Evolutionary conservation across 2,888 invertebrate species (phyloP).

Genomic region (Cylindroiulus punctatus): DNA sequence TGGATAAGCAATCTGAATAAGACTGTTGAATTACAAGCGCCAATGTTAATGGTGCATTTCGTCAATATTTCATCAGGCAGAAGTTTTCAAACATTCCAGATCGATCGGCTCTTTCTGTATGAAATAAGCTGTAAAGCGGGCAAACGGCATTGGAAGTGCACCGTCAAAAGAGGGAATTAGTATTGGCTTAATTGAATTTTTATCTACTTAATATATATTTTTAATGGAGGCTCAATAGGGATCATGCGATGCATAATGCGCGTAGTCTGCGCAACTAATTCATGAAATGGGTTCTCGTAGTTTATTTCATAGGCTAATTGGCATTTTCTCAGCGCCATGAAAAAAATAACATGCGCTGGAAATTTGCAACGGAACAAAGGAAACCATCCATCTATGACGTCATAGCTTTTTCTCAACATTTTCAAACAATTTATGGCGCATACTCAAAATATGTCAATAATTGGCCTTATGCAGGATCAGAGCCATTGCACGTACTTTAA

Average conservation of each 20-base stretch:
- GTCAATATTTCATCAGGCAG: too few species aligned
- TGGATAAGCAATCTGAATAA: too few species aligned
- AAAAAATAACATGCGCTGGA: not conserved
- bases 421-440: not conserved
- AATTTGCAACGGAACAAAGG: not conserved
- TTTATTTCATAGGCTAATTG: not conserved
- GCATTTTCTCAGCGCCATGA: not conserved
- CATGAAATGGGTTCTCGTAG: not conserved
- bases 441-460: not conserved
- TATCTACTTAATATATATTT: not conserved
- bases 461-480: not conserved
- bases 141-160: not conserved
- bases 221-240: constrained; percentile 18
- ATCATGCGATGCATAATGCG: not conserved
- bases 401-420: not conserved
- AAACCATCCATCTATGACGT: not conserved
- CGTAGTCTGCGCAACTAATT: not conserved
- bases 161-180: not conserved
- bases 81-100: too few species aligned
- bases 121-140: not conserved
- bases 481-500: not conserved
- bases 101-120: too few species aligned
- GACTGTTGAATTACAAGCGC: too few species aligned
- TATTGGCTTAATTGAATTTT: constrained; percentile 10
- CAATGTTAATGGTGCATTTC: too few species aligned